A percentile compares a stretch with the other conserved stretches of the same genome.
Conservation (phyloP, 2,888 invertebrate species). For the Helicoverpa assulta region DNA sequence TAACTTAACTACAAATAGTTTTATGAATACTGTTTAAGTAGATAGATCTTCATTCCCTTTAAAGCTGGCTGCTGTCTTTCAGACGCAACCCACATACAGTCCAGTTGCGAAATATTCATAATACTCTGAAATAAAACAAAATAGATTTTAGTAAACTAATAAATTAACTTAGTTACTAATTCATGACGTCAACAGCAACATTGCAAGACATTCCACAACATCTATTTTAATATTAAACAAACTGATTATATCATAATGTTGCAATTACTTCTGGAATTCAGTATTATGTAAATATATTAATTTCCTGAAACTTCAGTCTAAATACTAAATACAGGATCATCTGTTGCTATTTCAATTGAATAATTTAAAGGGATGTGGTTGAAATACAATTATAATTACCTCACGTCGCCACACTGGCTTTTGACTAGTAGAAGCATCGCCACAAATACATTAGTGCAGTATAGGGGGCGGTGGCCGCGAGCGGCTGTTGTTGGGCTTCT, state of each 20-base stretch:
- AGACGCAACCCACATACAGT: conserved; percentile 75
- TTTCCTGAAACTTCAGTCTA: conserved; percentile 3
- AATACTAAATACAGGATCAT: conserved; percentile 5
- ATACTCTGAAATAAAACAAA: conserved; percentile 77
- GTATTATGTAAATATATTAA: conserved; percentile 25
- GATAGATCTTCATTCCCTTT: conserved; percentile 87
- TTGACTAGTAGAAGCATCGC: conserved; percentile 86
- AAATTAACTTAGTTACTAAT: conserved; percentile 20
- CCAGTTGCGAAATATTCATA: conserved; percentile 77
- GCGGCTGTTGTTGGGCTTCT: conserved; percentile 78
- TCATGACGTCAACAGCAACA: conserved; percentile 43
- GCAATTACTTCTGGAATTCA: conserved; percentile 27
- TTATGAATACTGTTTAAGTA: conserved; percentile 88
- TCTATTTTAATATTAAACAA: conserved; percentile 47
- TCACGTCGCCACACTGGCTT: conserved; percentile 83
- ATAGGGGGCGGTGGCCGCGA: conserved; percentile 86
- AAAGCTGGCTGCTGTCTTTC: conserved; percentile 77
- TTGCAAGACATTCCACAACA: conserved; percentile 27
- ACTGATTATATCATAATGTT: conserved; percentile 28
- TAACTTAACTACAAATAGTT: conserved; percentile 84
- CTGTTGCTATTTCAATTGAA: conserved; percentile 8
- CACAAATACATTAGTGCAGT: conserved; percentile 76
- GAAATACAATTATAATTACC: conserved; percentile 71
- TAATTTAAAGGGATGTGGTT: background rate
- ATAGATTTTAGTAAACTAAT: conserved; percentile 4